Evolutionary conservation across 2,888 invertebrate genomes (phyloP).

Genomic region (Tubulanus polymorphus): DNA sequence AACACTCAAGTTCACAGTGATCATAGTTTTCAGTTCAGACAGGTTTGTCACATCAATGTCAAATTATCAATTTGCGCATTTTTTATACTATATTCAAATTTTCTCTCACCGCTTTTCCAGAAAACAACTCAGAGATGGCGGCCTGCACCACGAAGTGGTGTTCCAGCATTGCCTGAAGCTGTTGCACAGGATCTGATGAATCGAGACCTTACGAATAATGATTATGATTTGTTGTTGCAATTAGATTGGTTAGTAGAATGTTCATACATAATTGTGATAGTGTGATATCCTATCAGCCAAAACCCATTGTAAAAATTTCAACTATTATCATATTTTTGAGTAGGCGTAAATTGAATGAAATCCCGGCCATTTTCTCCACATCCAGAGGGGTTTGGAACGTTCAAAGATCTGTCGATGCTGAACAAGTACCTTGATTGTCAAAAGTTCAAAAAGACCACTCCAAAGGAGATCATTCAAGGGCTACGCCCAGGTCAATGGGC

Average conservation of each 20-base stretch:
- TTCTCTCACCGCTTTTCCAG: slow-evolving; percentile 23
- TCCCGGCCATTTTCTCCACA: too few relatives aligned
- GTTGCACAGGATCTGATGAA: slow-evolving; percentile 41
- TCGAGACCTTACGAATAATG: slow-evolving; percentile 46
- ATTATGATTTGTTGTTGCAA: slow-evolving; percentile 51
- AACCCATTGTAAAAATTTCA: too few relatives aligned
- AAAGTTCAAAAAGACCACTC: too few relatives aligned
- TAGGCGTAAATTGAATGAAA: too few relatives aligned
- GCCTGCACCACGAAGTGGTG: slow-evolving; percentile 37
- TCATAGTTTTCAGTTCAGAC: slow-evolving; percentile 48
- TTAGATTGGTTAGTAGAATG: slow-evolving; percentile 44
- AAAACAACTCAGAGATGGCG: slow-evolving; percentile 48
- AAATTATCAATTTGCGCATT: background rate
- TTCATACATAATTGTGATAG: too few relatives aligned
- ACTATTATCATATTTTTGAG: too few relatives aligned
- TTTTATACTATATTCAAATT: background rate
- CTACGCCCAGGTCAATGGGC: too few relatives aligned
- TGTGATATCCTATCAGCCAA: too few relatives aligned
- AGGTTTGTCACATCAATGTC: slow-evolving; percentile 31
- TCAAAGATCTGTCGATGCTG: too few relatives aligned
- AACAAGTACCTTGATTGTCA: too few relatives aligned
- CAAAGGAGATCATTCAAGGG: too few relatives aligned
- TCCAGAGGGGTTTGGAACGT: too few relatives aligned
- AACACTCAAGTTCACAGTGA: slow-evolving; percentile 47
- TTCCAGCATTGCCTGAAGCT: slow-evolving; percentile 42